Evolutionary conservation across 2,888 invertebrate genomes (phyloP), one percentile per base, ranked within the genome.

Genomic region (Tetramorium bicarinatum): DNA sequence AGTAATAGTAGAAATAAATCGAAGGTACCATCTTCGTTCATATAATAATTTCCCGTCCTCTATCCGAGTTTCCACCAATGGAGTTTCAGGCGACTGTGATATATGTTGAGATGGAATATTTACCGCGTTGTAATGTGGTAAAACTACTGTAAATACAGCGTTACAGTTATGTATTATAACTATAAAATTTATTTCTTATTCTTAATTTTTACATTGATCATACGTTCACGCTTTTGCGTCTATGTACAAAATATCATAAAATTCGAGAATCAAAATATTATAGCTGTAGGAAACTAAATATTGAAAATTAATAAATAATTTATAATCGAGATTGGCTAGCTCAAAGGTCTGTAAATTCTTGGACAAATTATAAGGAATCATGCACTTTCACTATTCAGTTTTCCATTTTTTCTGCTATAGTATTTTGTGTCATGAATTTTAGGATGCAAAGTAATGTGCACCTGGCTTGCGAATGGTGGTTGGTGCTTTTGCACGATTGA

Each of bases 11-110:
- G 21, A 56, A 64, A 80, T 67, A 75, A 69, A 47, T 13, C n/a
- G 56, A 71, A 59, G 41, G 83, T 88, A 96, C 99, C 99, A 99
- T 93, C 98, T 96, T 88, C 98, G 96, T 95, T 99, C 99, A 95
- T 98, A 99, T 92, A 98, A 96, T 85, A 99, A 95, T 95, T 99
- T 98, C 76, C 99, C 99, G 95, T 99, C 99, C 95, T 99, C 99
- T 89, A 99, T 98, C 87, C 98, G 96, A 6, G 98, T 98, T 92
- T 99, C 99, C 66, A 97, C 96, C 87, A 96, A 94, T 72, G 96
- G 95, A 49, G 95, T 94, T 41, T 95, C 95, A 47, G 94, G 91
- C 52, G 95, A 93, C 3, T 94, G 86, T 44, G 95, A 94, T 64
- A 94, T 93, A 81, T 94, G 93, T 87, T 94, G 93, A 71, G 92